These are phyloP conservation scores for Phrynocephalus guinanensis DNA, from an alignment of 2,797 vertebrate genomes.

Conservation along the genomic window DNA sequence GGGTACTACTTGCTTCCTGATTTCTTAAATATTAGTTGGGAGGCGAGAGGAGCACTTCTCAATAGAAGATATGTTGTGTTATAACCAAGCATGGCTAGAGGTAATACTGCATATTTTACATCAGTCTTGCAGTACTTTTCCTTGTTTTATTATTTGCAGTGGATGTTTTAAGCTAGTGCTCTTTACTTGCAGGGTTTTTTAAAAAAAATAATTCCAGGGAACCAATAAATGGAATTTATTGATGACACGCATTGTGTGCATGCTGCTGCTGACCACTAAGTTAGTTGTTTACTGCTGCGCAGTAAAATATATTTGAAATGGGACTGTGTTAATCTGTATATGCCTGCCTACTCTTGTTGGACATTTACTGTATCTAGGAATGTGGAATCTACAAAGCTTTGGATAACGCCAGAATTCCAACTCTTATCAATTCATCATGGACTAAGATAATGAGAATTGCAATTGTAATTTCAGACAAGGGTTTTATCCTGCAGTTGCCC, in stretches of 20 bases:
- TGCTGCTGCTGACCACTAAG: background rate
- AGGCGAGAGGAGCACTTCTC: background rate
- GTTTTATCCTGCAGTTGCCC: background rate
- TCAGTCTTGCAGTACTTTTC: constrained; percentile 29
- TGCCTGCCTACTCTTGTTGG: too few relatives aligned
- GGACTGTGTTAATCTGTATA: background rate
- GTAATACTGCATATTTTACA: background rate
- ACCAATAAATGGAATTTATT: constrained; percentile 17
- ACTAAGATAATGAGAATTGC: background rate
- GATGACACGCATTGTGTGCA: background rate
- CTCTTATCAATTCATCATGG: background rate
- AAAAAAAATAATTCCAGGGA: background rate
- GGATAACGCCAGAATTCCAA: background rate
- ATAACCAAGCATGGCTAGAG: background rate
- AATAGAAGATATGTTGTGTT: constrained; percentile 11
- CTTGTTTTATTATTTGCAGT: constrained; percentile 30
- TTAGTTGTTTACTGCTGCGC: background rate
- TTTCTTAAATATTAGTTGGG: background rate
- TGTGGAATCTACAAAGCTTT: background rate
- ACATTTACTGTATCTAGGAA: too few relatives aligned
- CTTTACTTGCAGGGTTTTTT: constrained; percentile 15
- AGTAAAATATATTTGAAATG: background rate
- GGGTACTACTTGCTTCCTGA: background rate
- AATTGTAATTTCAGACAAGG: background rate
- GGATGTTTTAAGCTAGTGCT: background rate